Base-by-base conservation (phyloP, 2,797 vertebrate genomes). In the Enteromius anoplus region DNA sequence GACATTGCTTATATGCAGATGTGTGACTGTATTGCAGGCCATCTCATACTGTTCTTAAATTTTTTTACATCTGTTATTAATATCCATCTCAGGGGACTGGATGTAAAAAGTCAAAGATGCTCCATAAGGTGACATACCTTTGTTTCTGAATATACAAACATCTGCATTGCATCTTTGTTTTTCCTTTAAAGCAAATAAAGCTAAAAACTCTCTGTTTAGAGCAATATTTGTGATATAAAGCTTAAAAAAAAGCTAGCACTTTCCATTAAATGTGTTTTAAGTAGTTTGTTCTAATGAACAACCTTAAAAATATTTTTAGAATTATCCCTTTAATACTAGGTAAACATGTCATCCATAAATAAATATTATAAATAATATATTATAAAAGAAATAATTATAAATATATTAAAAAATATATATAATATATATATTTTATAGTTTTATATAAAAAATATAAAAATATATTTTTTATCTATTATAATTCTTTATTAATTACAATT, bases 1-100 rank as follows among this genome's bases (percentile, higher is more conserved):
- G 83, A 77, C 37, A 58, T 34, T 79, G 49, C 65, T 78, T 78
- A 81, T 49, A 68, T 81, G 75, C 69, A 64, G 55, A 64, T 69
- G 58, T 12, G 3, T 42, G 66, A 19, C 66, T 79, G 71, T 32
- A 40, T 12, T 19, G 65, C 32, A 66, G 64, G 5, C 3, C 1
- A 34, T 66, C 64, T 66, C 1, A 21, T 68, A n/a, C 17, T n/a
- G 4, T 68, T 37, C 65, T 37, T 68, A 9, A 40, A 45, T 66
- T 66, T 32, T 26, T 37, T 10, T 68, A 21, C 34, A n/a, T 37
- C 65, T 37, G 8, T 4, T 40, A 68, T 68, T 40, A 40, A 40
- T 10, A 40, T 68, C 10, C 32, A 40, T 68, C 9, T 12, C 62
- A 64, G 62, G 32, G 6, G 14, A 34, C 29, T 65, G 29, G 5